Evolutionary conservation across 1,140 invertebrate species (phyloP).

Genomic region (Drosophila bipectinata): DNA sequence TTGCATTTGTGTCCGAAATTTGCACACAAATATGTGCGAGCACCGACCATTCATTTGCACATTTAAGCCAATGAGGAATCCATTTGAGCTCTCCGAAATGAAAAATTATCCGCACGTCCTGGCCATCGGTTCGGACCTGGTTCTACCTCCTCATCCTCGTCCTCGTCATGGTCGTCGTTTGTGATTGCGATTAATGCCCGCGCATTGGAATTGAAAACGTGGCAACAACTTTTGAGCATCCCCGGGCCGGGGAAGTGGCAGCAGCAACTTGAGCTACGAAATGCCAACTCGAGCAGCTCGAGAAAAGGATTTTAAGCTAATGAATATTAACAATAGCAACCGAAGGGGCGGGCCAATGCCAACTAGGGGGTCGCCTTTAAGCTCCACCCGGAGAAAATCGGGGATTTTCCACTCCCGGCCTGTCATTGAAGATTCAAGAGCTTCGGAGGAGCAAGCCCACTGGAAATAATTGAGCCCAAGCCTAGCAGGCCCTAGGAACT

Average conservation of each 20-base stretch:
- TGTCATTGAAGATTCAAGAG: not conserved
- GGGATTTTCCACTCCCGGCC: not conserved
- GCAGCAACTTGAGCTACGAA: slow-evolving; percentile 47
- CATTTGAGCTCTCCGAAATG: slow-evolving; percentile 52
- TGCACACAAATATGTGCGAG: slow-evolving; percentile 1
- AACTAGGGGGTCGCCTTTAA: not conserved
- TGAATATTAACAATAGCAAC: slow-evolving; percentile 72
- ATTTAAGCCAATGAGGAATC: slow-evolving; percentile 52
- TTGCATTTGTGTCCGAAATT: not conserved
- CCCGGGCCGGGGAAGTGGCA: not conserved
- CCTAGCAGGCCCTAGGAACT: no score
- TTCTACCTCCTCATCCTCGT: not conserved
- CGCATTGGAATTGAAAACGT: slow-evolving; percentile 38
- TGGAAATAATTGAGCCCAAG: no score
- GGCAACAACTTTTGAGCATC: slow-evolving; percentile 24
- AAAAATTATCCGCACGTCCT: slow-evolving; percentile 69
- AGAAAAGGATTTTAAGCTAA: slow-evolving; percentile 72
- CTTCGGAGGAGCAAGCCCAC: no score
- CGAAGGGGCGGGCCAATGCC: not conserved
- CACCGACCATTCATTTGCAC: slow-evolving; percentile 36
- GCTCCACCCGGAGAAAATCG: not conserved
- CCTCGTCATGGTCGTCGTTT: slow-evolving; percentile 29
- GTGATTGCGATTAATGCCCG: slow-evolving; percentile 73
- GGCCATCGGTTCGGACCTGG: slow-evolving; percentile 6
- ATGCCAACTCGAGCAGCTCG: slow-evolving; percentile 40